These are phyloP conservation scores for Panonychus citri DNA, from an alignment of 1,140 invertebrate species.

Conservation along the genomic window DNA sequence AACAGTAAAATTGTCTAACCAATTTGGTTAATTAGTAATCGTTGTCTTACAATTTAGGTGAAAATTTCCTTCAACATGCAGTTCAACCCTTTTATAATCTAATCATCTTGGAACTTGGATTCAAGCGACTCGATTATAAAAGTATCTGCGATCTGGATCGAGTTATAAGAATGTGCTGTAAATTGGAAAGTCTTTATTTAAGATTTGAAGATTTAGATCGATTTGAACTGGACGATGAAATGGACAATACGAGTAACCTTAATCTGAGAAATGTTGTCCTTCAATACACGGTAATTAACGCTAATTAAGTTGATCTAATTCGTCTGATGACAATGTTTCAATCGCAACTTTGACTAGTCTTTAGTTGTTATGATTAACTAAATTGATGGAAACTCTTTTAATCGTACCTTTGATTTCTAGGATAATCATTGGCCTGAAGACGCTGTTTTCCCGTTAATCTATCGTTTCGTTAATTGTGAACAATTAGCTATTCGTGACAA, in stretches of 20 bases:
- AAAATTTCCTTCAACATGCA: background rate
- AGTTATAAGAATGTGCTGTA: background rate
- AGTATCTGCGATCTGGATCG: background rate
- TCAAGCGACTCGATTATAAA: background rate
- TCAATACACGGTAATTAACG: no score
- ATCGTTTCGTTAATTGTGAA: background rate
- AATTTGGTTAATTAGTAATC: no score
- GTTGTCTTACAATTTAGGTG: no score
- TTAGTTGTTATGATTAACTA: background rate
- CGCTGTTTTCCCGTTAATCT: background rate
- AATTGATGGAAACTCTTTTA: background rate
- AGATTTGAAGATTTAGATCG: background rate
- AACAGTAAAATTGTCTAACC: no score
- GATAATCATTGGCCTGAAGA: background rate
- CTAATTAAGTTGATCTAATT: background rate
- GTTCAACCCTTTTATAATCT: background rate
- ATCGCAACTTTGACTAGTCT: no score
- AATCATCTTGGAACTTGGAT: background rate
- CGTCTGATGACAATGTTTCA: background rate
- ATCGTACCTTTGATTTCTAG: background rate
- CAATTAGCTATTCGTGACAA: background rate
- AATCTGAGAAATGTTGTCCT: no score
- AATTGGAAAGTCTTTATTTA: background rate
- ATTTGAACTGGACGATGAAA: no score
- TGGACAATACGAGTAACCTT: no score